Evolutionary conservation across 2,888 invertebrate genomes (phyloP).

Genomic region (Epicampocera succincta): DNA sequence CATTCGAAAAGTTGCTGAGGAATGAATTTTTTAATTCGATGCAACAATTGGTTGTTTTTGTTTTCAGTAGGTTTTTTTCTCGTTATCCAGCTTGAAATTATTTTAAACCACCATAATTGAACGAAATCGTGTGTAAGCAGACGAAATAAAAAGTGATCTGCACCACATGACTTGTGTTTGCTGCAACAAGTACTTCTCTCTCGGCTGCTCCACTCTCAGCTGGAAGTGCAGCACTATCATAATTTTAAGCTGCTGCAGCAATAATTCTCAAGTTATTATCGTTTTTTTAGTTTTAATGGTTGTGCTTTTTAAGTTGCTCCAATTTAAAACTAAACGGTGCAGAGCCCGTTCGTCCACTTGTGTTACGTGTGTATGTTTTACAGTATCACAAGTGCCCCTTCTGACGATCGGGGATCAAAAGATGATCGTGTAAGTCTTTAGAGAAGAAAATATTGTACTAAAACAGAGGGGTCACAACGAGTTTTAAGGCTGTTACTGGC

Average conservation of each 20-base stretch:
- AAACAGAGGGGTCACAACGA: constrained; percentile 43
- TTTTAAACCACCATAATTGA: constrained; percentile 55
- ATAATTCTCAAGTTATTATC: constrained; percentile 59
- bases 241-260: constrained; percentile 41
- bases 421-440: constrained; percentile 56
- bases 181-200: constrained; percentile 36
- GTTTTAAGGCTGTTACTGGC: constrained; percentile 13
- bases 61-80: constrained; percentile 11
- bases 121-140: constrained; percentile 53
- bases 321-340: constrained; percentile 38
- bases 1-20: neutral
- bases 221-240: constrained; percentile 36
- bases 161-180: constrained; percentile 57
- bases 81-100: constrained; percentile 3
- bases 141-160: constrained; percentile 47
- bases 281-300: constrained; percentile 27
- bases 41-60: constrained; percentile 32
- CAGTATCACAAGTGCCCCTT: constrained; percentile 41
- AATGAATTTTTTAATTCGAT: constrained; percentile 36
- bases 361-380: constrained; percentile 8
- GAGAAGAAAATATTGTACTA: neutral
- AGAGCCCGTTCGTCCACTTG: neutral
- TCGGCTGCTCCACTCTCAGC: constrained; percentile 20
- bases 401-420: constrained; percentile 50
- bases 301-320: constrained; percentile 57